A percentile compares a stretch with the other conserved stretches of the same genome.
Conservation (phyloP, 2,888 invertebrate species). For the Microctonus aethiopoides region DNA sequence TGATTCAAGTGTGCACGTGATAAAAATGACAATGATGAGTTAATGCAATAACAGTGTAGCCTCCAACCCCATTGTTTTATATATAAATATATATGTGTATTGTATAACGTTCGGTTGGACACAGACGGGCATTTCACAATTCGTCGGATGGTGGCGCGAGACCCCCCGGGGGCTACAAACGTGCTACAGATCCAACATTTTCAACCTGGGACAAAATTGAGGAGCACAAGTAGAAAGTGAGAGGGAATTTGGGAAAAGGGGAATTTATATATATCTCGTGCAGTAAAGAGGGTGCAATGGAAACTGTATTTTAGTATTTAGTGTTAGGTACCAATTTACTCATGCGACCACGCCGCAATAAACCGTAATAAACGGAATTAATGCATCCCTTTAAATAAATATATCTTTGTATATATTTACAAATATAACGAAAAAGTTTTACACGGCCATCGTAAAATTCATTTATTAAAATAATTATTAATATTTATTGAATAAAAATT, state of each 20-base stretch:
- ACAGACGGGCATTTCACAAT: slow-evolving; percentile 46
- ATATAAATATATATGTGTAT: slow-evolving; percentile 28
- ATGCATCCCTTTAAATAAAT: slow-evolving; percentile 43
- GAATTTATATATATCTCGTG: not conserved
- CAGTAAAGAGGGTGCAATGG: slow-evolving; percentile 32
- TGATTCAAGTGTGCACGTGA: slow-evolving; percentile 64
- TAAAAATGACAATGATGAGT: slow-evolving; percentile 67
- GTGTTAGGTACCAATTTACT: slow-evolving; percentile 58
- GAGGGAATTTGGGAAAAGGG: slow-evolving; percentile 24
- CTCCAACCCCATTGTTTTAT: slow-evolving; percentile 42
- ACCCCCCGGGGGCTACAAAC: slow-evolving; percentile 43
- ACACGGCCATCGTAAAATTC: not conserved
- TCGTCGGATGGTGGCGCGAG: slow-evolving; percentile 40
- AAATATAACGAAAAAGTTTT: not conserved
- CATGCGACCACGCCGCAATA: slow-evolving; percentile 49
- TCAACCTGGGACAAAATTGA: slow-evolving; percentile 27
- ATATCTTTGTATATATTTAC: not conserved
- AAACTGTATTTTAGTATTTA: slow-evolving; percentile 56
- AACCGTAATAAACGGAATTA: slow-evolving; percentile 62
- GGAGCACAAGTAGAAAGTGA: slow-evolving; percentile 27
- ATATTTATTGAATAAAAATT: too few relatives aligned
- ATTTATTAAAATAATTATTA: too few relatives aligned
- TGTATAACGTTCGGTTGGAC: slow-evolving; percentile 36
- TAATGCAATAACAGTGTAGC: slow-evolving; percentile 66
- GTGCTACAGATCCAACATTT: slow-evolving; percentile 31